These are phyloP conservation scores for Drosophila parabipectinata DNA, from an alignment of 1,140 invertebrate genomes.

Conservation along the genomic window DNA sequence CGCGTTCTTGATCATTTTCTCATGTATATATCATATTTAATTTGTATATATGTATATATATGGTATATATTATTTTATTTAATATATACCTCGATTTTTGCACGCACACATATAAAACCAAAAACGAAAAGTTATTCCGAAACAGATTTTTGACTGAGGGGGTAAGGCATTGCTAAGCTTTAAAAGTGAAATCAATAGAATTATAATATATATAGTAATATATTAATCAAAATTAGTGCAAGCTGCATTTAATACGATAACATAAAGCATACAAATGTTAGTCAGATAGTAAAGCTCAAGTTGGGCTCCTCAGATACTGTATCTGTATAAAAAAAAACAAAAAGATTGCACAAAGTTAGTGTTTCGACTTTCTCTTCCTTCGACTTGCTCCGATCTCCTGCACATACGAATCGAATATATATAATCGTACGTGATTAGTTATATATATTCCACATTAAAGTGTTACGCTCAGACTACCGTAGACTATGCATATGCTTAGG, in stretches of 20 bases:
- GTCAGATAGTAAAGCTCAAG: slow-evolving; percentile 57
- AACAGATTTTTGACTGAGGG: slow-evolving; percentile 23
- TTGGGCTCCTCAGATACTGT: slow-evolving; percentile 40
- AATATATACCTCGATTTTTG: slow-evolving; percentile 48
- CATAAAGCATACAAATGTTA: slow-evolving; percentile 52
- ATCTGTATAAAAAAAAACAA: slow-evolving; percentile 15
- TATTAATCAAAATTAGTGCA: slow-evolving; percentile 35
- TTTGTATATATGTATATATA: slow-evolving; percentile 44
- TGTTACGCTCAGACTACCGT: slow-evolving; percentile 74
- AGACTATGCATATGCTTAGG: slow-evolving; percentile 70
- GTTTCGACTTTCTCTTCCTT: slow-evolving; percentile 14
- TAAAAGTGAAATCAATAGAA: slow-evolving; percentile 4
- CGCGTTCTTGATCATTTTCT: slow-evolving; percentile 36
- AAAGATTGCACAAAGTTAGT: slow-evolving; percentile 41
- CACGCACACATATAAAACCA: slow-evolving; percentile 75
- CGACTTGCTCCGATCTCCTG: slow-evolving; percentile 21
- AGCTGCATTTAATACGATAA: slow-evolving; percentile 36
- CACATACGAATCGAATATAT: slow-evolving; percentile 52
- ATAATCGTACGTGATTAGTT: slow-evolving; percentile 34
- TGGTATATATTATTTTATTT: slow-evolving; percentile 20
- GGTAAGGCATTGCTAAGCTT: slow-evolving; percentile 10
- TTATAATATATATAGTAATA: slow-evolving; percentile 14
- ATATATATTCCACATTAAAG: slow-evolving; percentile 63
- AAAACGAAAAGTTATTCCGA: slow-evolving; percentile 54
- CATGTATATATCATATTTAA: slow-evolving; percentile 52